Percentiles rank a stretch among this genome's conserved stretches.
Evolutionary conservation across 2,888 invertebrate genomes (phyloP).

Genomic region (Erannis defoliaria): DNA sequence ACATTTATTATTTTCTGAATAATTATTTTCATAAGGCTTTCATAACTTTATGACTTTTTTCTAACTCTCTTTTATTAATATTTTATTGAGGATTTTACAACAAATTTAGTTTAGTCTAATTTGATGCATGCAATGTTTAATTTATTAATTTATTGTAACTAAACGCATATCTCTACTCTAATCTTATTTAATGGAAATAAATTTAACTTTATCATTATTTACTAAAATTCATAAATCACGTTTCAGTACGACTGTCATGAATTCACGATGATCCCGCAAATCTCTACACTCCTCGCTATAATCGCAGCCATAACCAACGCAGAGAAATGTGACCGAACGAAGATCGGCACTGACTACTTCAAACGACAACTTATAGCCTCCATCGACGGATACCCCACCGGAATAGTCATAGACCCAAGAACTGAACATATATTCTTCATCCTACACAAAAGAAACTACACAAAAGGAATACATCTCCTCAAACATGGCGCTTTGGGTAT

Average conservation of each 20-base stretch:
- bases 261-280: slow-evolving; percentile 54
- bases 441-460: slow-evolving; percentile 77
- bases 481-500: slow-evolving; percentile 76
- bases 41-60: too few relatives aligned
- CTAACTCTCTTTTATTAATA: too few relatives aligned
- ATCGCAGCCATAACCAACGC: slow-evolving; percentile 46
- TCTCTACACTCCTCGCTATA: slow-evolving; percentile 46
- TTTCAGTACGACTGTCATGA: slow-evolving; percentile 58
- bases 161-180: too few relatives aligned
- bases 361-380: slow-evolving; percentile 75
- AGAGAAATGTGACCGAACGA: slow-evolving; percentile 75
- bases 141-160: too few relatives aligned
- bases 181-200: too few relatives aligned
- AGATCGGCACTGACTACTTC: slow-evolving; percentile 74
- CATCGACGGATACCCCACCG: slow-evolving; percentile 77
- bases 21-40: too few relatives aligned
- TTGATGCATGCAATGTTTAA: too few relatives aligned
- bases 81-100: too few relatives aligned
- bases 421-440: slow-evolving; percentile 79
- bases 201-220: too few relatives aligned
- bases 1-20: too few relatives aligned
- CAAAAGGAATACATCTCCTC: slow-evolving; percentile 75
- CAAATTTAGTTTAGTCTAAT: too few relatives aligned
- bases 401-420: slow-evolving; percentile 71
- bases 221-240: too few relatives aligned